A percentile compares a stretch with the other conserved stretches of the same genome.
Evolutionary conservation across 1,140 invertebrate species (phyloP).

Genomic region (Drosophila pallidifrons): DNA sequence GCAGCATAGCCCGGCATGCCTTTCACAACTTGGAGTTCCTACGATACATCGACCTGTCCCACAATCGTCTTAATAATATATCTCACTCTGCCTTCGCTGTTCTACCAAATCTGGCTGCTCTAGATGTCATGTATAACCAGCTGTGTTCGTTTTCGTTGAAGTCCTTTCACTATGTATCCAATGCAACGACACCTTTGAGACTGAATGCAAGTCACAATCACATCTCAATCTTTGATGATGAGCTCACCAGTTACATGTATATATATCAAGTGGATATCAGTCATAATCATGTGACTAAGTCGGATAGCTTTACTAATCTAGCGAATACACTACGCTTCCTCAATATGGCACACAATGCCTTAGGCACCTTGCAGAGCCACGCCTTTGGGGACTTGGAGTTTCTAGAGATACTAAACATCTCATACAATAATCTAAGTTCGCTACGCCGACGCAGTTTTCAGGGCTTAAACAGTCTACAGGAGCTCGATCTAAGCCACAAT

Average conservation of each 20-base stretch:
- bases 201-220: constrained; percentile 90
- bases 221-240: constrained; percentile 87
- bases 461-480: constrained; percentile 90
- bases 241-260: constrained; percentile 85
- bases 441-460: constrained; percentile 91
- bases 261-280: constrained; percentile 90
- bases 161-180: constrained; percentile 89
- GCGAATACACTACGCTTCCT: constrained; percentile 88
- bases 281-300: constrained; percentile 88
- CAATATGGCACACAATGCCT: constrained; percentile 90
- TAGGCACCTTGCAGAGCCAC: constrained; percentile 89
- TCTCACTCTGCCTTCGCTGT: constrained; percentile 88
- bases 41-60: constrained; percentile 89
- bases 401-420: constrained; percentile 90
- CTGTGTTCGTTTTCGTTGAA: constrained; percentile 88
- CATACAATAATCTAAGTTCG: constrained; percentile 90
- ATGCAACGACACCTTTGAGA: constrained; percentile 87
- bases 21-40: constrained; percentile 90
- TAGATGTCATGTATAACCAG: constrained; percentile 91
- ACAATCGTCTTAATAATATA: constrained; percentile 88
- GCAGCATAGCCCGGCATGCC: constrained; percentile 86
- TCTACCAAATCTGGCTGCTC: constrained; percentile 88
- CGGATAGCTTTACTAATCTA: constrained; percentile 88
- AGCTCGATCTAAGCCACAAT: constrained; percentile 92
- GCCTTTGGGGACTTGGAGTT: constrained; percentile 89